A percentile compares a stretch with the other conserved stretches of the same genome.
Conservation (phyloP, 1,140 invertebrate genomes). For the Caenorhabditis remanei region DNA sequence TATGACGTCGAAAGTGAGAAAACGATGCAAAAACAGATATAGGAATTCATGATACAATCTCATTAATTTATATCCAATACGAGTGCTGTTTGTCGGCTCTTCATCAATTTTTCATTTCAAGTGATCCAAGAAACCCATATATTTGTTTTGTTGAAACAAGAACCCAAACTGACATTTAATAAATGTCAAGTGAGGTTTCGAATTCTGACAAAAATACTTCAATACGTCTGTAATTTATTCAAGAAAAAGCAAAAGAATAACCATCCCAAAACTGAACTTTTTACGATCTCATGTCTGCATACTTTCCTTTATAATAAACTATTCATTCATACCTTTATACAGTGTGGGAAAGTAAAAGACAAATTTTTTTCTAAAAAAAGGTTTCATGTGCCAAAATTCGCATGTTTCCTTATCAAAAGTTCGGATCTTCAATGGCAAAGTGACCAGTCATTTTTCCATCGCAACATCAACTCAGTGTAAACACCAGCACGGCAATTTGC, state of each 20-base stretch:
- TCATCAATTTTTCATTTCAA: neutral
- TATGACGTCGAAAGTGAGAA: neutral
- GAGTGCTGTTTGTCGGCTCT: neutral
- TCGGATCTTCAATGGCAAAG: neutral
- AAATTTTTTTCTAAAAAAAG: too few species aligned
- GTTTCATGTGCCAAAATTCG: too few species aligned
- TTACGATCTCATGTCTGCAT: neutral
- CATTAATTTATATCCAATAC: conserved; percentile 41
- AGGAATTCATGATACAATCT: conserved; percentile 34
- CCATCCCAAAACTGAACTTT: neutral
- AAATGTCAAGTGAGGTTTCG: too few species aligned
- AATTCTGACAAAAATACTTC: too few species aligned
- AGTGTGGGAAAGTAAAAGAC: neutral
- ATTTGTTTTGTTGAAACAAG: too few species aligned
- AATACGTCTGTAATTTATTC: too few species aligned
- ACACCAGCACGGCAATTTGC: neutral
- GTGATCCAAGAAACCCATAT: too few species aligned
- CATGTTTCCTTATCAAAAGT: neutral
- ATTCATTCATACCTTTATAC: neutral
- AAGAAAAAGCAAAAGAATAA: too few species aligned
- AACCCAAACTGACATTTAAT: neutral
- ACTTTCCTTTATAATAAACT: neutral
- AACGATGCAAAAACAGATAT: neutral
- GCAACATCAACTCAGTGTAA: neutral
- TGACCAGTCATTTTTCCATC: neutral